Conservation (phyloP, 2,888 invertebrate species). For the Drosophila algonquin region DNA sequence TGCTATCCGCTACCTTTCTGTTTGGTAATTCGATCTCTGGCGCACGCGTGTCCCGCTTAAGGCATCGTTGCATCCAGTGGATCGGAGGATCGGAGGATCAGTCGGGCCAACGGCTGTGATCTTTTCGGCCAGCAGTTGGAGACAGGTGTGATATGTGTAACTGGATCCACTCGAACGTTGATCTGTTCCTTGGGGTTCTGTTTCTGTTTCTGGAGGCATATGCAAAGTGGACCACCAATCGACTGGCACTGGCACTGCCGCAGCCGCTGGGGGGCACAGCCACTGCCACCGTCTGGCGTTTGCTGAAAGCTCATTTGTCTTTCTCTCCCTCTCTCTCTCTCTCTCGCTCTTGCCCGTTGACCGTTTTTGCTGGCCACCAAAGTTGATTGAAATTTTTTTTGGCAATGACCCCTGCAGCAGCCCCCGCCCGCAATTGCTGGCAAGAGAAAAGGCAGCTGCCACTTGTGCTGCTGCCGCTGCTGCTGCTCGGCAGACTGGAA, state of each 20-base stretch:
- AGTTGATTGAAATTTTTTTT: slow-evolving; percentile 65
- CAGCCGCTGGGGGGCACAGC: background rate
- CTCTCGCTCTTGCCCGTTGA: background rate
- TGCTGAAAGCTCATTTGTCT: background rate
- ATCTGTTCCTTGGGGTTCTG: slow-evolving; percentile 5
- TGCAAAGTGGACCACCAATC: slow-evolving; percentile 67
- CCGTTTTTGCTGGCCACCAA: slow-evolving; percentile 60
- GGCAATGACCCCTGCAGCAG: slow-evolving; percentile 69
- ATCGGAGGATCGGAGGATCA: slow-evolving; percentile 16
- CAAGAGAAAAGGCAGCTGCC: slow-evolving; percentile 51
- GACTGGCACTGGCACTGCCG: background rate
- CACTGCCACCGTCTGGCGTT: background rate
- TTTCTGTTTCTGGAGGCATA: slow-evolving; percentile 34
- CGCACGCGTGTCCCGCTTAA: slow-evolving; percentile 70
- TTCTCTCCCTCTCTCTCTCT: background rate
- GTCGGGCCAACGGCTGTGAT: slow-evolving; percentile 73
- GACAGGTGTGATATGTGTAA: slow-evolving; percentile 53
- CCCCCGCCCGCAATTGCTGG: slow-evolving; percentile 32
- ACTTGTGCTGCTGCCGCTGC: slow-evolving; percentile 26
- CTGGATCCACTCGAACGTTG: slow-evolving; percentile 17
- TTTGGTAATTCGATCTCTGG: slow-evolving; percentile 57
- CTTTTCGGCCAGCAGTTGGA: slow-evolving; percentile 55
- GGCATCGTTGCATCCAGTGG: slow-evolving; percentile 11
- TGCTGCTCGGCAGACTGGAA: slow-evolving; percentile 42
- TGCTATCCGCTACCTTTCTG: slow-evolving; percentile 5